Percentiles rank a stretch among this genome's conserved stretches.
Evolutionary conservation across 2,888 invertebrate genomes (phyloP).

Genomic region (Platycnemis pennipes): DNA sequence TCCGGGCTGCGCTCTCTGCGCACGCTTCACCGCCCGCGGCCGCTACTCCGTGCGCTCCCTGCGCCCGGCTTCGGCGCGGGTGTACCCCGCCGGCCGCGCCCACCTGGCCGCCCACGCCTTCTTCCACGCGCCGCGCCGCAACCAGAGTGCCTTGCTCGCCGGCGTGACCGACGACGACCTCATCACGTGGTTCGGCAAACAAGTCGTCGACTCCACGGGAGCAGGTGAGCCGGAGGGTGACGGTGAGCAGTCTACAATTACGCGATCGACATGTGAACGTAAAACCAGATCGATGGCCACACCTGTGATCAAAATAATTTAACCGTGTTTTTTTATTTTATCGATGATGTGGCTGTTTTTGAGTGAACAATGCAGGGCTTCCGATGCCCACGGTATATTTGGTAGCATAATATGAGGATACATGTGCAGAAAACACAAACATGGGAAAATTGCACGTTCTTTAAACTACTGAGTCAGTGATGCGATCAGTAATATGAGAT

Average conservation of each 20-base stretch:
- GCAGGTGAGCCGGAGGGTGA: slow-evolving; percentile 36
- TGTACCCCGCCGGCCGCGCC: slow-evolving; percentile 83
- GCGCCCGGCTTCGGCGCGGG: slow-evolving; percentile 84
- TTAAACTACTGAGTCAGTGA: no score
- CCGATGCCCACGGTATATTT: no score
- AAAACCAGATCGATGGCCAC: no score
- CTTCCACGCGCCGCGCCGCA: slow-evolving; percentile 81
- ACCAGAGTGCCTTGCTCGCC: slow-evolving; percentile 82
- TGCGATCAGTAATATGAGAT: no score
- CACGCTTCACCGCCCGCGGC: slow-evolving; percentile 83
- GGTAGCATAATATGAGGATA: no score
- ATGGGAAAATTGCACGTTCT: no score
- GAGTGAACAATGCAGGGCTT: no score
- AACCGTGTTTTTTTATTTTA: no score
- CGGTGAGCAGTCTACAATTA: background rate
- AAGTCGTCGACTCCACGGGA: slow-evolving; percentile 25
- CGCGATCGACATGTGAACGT: no score
- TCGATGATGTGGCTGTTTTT: no score
- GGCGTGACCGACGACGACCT: slow-evolving; percentile 85
- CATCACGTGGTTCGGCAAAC: slow-evolving; percentile 84
- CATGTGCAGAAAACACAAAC: no score
- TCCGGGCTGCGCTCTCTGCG: slow-evolving; percentile 83
- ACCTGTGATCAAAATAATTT: no score
- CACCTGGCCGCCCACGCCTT: slow-evolving; percentile 84
- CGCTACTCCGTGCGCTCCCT: slow-evolving; percentile 83